Evolutionary conservation across 2,888 invertebrate genomes (phyloP), one percentile per base, ranked within the genome.

Genomic region (Aphodius sticticus): DNA sequence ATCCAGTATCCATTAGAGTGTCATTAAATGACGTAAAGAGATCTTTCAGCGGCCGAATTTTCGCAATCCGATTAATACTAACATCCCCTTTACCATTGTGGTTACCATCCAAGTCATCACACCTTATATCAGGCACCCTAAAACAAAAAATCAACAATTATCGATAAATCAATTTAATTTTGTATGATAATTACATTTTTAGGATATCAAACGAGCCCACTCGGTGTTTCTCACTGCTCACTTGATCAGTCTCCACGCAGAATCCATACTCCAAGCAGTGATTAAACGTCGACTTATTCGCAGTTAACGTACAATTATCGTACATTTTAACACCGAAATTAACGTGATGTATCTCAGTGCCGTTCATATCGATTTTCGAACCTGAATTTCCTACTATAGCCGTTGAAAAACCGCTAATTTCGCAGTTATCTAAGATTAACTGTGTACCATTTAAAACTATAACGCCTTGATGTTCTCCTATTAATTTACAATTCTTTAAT

Each of bases 381-480:
- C 84, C 84, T 74, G 87, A 90, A 87, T 88, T 90, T 80, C 89
- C 86, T 26, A 90, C 89, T 74, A 93, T 85, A 2, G 91, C 92
- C n/a, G 90, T 90, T 7, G 90, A 90, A 85, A 93, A 91, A 69
- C 90, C 89, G 70, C 87, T 87, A 38, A 93, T 89, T 15, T 88
- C 84, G 76, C 91, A 92, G 81, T 91, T 88, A 12, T 90, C 86
- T 5, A 92, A 84, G 37, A 88, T 85, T 4, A 93, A 82, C 81
- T 88, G 85, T 79, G 88, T 85, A 83, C 90, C 88, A 78, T 89
- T 86, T 84, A 91, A 85, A 75, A 90, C 91, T n/a, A 92, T 89
- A 36, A 93, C 89, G 26, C 91, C 92, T 84, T 92, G 90, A 84
- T 91, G 91, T 83, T 91, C 88, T 0, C 91, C 91, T 70, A 90